phyloP scores from a whole-genome alignment of 2,113 vertebrate genomes.

The Okapia johnstoni region DNA sequence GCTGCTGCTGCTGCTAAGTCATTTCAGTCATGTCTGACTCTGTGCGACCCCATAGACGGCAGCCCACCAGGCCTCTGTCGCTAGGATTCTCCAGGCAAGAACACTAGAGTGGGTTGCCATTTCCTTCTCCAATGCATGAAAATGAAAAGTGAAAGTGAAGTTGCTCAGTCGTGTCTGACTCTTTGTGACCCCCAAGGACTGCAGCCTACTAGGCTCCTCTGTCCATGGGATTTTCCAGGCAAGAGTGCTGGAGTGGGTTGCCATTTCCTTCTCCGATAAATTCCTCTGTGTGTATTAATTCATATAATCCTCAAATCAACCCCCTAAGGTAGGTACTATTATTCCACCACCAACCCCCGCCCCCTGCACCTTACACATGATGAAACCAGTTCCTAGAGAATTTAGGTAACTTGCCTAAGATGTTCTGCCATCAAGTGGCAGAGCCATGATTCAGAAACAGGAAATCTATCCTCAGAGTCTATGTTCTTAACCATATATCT shows the following conservation, averaged over 20 bases:
- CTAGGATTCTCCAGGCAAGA: background rate
- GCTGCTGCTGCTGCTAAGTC: background rate
- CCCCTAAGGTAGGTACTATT: background rate
- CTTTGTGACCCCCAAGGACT: background rate
- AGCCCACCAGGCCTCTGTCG: background rate
- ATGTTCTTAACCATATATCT: background rate
- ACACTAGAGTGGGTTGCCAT: background rate
- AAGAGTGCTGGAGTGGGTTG: background rate
- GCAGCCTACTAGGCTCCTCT: background rate
- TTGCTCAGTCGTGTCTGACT: background rate
- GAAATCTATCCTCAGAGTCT: background rate
- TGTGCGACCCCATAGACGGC: background rate
- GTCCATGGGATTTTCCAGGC: background rate
- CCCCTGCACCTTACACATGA: background rate
- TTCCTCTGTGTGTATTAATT: background rate
- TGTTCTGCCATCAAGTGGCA: background rate
- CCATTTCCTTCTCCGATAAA: background rate
- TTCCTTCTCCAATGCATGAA: background rate
- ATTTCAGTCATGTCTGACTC: accelerated
- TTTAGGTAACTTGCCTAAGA: background rate
- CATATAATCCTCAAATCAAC: background rate
- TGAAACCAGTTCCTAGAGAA: background rate
- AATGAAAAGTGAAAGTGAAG: background rate
- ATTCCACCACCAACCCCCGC: background rate
- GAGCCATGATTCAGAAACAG: background rate